Evolutionary conservation across 1,140 invertebrate species (phyloP).

Genomic region (Arctopsyche grandis): DNA sequence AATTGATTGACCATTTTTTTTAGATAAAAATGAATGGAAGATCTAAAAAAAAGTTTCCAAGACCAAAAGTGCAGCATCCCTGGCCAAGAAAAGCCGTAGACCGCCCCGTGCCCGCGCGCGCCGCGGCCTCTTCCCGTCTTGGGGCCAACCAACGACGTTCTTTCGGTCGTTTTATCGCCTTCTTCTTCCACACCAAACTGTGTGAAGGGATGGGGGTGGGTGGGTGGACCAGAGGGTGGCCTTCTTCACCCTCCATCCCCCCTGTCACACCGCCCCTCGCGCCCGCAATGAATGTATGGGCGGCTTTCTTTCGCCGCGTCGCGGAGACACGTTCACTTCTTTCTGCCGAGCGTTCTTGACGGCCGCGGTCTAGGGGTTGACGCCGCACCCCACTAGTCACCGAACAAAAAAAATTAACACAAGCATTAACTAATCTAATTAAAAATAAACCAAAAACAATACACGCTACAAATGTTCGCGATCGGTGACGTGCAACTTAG

Average conservation of each 20-base stretch:
- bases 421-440: too few species aligned
- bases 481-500: conserved; percentile 30
- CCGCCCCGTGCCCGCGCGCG: conserved; percentile 37
- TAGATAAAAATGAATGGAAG: background rate
- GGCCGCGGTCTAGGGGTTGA: conserved; percentile 1
- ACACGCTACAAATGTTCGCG: conserved; percentile 25
- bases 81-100: conserved; percentile 51
- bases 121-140: conserved; percentile 53
- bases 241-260: conserved; percentile 23
- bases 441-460: background rate
- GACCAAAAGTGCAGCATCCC: conserved; percentile 24
- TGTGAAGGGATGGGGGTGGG: background rate
- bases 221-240: conserved; percentile 17
- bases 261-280: conserved; percentile 32
- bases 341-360: conserved; percentile 46
- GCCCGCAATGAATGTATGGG: conserved; percentile 53
- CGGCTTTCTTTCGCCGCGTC: conserved; percentile 49
- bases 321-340: conserved; percentile 48
- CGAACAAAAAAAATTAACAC: background rate
- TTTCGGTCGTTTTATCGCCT: conserved; percentile 56
- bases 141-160: conserved; percentile 56
- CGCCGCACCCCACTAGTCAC: background rate
- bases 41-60: too few species aligned
- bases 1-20: background rate
- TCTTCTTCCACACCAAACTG: conserved; percentile 55